A percentile compares a stretch with the other conserved stretches of the same genome.
Conservation (phyloP, 2,113 vertebrate species). For the Meriones unguiculatus region DNA sequence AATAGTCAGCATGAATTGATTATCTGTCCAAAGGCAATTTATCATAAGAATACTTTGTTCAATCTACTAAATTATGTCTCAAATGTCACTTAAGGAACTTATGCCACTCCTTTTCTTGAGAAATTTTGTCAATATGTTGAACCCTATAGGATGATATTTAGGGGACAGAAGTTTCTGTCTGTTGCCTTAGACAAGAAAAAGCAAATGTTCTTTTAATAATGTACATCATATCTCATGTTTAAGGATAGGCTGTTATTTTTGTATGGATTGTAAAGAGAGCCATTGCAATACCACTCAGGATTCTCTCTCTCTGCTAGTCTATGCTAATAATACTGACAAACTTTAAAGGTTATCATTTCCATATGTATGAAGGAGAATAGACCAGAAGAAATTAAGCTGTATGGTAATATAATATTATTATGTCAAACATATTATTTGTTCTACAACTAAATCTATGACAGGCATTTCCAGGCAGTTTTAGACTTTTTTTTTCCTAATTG, state of each 20-base stretch:
- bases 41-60: background rate
- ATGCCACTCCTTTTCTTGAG: background rate
- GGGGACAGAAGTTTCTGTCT: background rate
- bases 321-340: background rate
- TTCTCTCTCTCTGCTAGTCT: background rate
- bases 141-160: background rate
- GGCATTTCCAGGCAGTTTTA: slow-evolving; percentile 70
- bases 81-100: background rate
- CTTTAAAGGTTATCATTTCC: background rate
- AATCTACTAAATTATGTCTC: background rate
- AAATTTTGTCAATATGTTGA: background rate
- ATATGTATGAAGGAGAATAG: slow-evolving; percentile 44
- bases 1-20: background rate
- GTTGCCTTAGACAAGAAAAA: background rate
- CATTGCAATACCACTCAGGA: background rate
- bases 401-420: slow-evolving; percentile 8
- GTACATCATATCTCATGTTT: background rate
- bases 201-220: slow-evolving; percentile 15
- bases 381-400: slow-evolving; percentile 46
- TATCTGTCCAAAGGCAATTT: background rate
- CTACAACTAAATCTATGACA: slow-evolving; percentile 68
- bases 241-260: background rate
- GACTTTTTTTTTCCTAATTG: slow-evolving; percentile 72
- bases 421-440: slow-evolving; percentile 70
- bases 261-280: background rate